These are phyloP conservation scores for Acanthaster planci DNA, from an alignment of 35 echinoderm and acorn worm genomes.

Conservation along the genomic window DNA sequence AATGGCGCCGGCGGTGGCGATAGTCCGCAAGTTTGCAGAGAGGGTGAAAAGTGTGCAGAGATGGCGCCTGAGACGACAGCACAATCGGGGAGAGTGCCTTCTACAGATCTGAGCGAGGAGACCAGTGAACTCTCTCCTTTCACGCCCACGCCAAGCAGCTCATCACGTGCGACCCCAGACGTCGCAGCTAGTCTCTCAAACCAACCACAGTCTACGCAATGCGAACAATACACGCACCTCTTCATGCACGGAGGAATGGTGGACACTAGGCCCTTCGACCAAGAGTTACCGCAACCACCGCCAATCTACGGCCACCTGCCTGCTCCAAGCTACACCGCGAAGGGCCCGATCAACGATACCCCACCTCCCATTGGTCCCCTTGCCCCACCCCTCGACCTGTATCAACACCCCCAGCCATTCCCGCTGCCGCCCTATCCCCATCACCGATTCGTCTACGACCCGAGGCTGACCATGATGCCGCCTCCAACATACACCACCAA, in stretches of 20 bases:
- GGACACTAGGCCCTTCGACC: too few species aligned
- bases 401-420: neutral
- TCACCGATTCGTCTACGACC: neutral
- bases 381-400: neutral
- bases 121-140: neutral
- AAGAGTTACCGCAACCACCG: too few species aligned
- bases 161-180: neutral
- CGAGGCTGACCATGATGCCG: neutral
- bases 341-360: neutral
- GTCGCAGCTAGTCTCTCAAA: neutral
- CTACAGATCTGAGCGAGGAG: neutral
- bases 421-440: neutral
- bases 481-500: neutral
- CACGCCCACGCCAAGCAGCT: conserved; percentile 3
- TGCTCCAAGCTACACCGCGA: too few species aligned
- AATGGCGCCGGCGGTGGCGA: neutral
- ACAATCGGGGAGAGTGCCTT: neutral
- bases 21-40: neutral
- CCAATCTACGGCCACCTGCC: too few species aligned
- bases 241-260: too few species aligned
- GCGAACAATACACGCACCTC: neutral
- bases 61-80: neutral
- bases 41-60: neutral
- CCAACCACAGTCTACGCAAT: neutral
- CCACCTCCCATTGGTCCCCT: neutral